A percentile compares a stretch with the other conserved stretches of the same genome.
These are phyloP conservation scores for Cololabis saira DNA, from an alignment of 2,113 vertebrate species.

Conservation along the genomic window DNA sequence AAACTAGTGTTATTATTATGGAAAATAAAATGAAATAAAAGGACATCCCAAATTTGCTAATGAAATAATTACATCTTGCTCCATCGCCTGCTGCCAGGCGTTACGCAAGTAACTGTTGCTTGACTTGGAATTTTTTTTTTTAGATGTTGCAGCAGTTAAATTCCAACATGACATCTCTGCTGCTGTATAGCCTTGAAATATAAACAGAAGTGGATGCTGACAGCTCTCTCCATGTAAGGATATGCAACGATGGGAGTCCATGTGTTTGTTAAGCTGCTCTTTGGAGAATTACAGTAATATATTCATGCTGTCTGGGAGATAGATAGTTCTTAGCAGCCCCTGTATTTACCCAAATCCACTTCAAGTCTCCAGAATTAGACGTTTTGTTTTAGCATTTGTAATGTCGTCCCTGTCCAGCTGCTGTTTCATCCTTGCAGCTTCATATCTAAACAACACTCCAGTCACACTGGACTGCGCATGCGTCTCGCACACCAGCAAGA, in stretches of 20 bases:
- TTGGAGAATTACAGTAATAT: conserved; percentile 18
- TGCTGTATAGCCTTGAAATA: conserved; percentile 13
- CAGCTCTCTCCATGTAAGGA: conserved; percentile 70
- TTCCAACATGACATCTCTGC: conserved; percentile 40
- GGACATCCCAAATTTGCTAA: too few species aligned
- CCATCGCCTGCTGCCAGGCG: too few species aligned
- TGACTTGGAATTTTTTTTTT: neutral
- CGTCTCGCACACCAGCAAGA: too few species aligned
- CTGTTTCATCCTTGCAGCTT: neutral
- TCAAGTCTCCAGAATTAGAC: neutral
- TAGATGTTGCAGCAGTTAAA: conserved; percentile 6
- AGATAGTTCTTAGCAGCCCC: neutral
- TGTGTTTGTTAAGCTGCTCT: conserved; percentile 28
- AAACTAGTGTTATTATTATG: too few species aligned
- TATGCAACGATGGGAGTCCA: conserved; percentile 17
- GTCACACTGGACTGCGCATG: too few species aligned
- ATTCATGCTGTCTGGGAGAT: conserved; percentile 22
- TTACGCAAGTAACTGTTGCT: too few species aligned
- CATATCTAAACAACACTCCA: conserved; percentile 12
- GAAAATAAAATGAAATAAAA: too few species aligned
- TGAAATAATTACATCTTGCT: too few species aligned
- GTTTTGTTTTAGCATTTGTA: neutral
- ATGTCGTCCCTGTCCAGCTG: conserved; percentile 10
- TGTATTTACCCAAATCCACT: conserved; percentile 28
- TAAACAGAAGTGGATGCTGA: conserved; percentile 50